Conservation (phyloP, 2,113 vertebrate species). For the Cisticola juncidis region DNA sequence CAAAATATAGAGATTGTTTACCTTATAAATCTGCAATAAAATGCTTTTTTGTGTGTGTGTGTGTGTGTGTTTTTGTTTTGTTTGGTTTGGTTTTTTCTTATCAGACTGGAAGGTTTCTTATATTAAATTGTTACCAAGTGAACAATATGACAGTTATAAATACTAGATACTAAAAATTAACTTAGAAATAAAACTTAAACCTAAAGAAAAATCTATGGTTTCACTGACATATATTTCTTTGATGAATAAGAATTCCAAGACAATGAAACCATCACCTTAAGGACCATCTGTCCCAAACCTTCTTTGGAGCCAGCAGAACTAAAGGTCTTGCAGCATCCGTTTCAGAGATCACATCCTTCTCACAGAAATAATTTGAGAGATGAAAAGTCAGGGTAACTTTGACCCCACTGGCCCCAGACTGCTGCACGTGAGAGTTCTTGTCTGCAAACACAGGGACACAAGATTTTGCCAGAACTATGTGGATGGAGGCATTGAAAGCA, state of each 20-base stretch:
- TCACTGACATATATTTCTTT: background rate
- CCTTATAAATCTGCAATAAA: background rate
- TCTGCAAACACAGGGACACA: background rate
- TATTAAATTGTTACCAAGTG: background rate
- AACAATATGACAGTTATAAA: background rate
- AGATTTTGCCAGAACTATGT: background rate
- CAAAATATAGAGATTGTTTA: background rate
- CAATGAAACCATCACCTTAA: background rate
- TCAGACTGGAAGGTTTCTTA: background rate
- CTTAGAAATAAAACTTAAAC: background rate
- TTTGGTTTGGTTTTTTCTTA: background rate
- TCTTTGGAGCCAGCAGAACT: background rate
- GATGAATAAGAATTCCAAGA: background rate
- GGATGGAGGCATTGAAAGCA: background rate
- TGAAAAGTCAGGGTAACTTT: background rate
- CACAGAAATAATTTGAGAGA: background rate
- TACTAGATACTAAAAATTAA: background rate
- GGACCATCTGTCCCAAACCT: background rate
- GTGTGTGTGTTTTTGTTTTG: fast-evolving
- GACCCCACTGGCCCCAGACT: background rate
- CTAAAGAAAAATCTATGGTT: background rate
- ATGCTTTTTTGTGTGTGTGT: fast-evolving
- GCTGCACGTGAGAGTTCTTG: background rate
- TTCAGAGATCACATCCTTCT: background rate
- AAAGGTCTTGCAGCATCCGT: background rate